Evolutionary conservation across 2,113 vertebrate genomes (phyloP).

Genomic region (Siphamia tubifer): DNA sequence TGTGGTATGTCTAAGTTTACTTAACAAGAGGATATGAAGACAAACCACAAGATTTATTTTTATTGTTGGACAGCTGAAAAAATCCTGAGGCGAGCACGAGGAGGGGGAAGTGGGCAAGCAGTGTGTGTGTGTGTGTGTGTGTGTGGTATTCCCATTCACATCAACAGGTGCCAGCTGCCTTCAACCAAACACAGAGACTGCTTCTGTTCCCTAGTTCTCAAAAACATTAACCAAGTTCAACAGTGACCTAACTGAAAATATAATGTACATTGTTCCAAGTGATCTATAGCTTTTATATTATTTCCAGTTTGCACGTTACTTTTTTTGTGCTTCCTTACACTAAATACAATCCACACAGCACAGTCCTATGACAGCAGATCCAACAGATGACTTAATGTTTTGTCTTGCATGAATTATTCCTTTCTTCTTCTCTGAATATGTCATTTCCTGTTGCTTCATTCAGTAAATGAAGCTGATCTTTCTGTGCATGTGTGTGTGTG

Average conservation of each 20-base stretch:
- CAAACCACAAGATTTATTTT: not conserved
- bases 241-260: conserved; percentile 14
- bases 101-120: not conserved
- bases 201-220: conserved; percentile 22
- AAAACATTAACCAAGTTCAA: conserved; percentile 3
- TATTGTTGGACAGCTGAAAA: not conserved
- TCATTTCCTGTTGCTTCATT: conserved; percentile 23
- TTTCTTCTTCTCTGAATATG: conserved; percentile 5
- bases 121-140: conserved; percentile 8
- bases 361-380: not conserved
- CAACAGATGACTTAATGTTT: too few species aligned
- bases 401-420: not conserved
- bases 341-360: not conserved
- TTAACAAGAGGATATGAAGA: too few species aligned
- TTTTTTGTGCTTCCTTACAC: too few species aligned
- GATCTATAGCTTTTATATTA: not conserved
- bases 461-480: conserved; percentile 5
- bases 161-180: conserved; percentile 66
- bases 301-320: too few species aligned
- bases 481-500: conserved; percentile 22
- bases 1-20: too few species aligned
- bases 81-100: too few species aligned
- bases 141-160: conserved; percentile 39
- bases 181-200: conserved; percentile 28
- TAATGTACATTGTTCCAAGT: not conserved